phyloP scores from a whole-genome alignment of 2,113 vertebrate species.

The Serinus canaria region DNA sequence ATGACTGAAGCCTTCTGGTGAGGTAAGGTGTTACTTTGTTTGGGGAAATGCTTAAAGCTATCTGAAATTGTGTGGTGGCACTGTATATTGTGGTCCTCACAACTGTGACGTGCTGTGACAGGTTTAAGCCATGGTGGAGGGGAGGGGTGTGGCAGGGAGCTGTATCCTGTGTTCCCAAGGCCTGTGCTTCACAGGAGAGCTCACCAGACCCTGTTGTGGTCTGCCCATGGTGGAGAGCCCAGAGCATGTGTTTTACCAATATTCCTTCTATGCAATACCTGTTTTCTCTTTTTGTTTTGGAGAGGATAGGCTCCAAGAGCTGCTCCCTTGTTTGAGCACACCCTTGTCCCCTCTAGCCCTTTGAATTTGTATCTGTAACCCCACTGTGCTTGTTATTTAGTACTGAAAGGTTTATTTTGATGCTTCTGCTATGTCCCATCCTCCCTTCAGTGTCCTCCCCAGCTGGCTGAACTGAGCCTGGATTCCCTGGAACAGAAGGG shows the following conservation, averaged over 20 bases:
- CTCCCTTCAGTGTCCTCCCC: neutral
- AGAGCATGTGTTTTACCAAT: neutral
- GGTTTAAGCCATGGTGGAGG: rapidly evolving
- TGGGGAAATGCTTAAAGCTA: neutral
- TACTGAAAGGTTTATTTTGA: neutral
- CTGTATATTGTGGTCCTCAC: neutral
- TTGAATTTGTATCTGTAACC: neutral
- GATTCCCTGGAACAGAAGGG: slow-evolving; percentile 11
- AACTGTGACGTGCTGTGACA: neutral
- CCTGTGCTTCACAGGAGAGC: neutral
- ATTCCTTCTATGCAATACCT: neutral
- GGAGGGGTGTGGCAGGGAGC: neutral
- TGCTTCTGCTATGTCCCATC: neutral
- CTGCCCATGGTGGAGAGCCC: rapidly evolving
- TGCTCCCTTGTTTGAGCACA: neutral
- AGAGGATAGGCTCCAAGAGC: neutral
- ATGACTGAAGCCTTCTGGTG: neutral
- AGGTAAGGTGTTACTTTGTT: neutral
- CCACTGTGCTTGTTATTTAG: neutral
- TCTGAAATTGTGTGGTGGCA: neutral
- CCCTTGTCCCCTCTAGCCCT: neutral
- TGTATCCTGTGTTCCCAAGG: neutral
- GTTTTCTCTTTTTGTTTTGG: neutral
- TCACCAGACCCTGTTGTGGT: neutral
- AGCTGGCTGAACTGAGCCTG: neutral